phyloP scores from a whole-genome alignment of 2,797 vertebrate genomes.

The Allobates femoralis region DNA sequence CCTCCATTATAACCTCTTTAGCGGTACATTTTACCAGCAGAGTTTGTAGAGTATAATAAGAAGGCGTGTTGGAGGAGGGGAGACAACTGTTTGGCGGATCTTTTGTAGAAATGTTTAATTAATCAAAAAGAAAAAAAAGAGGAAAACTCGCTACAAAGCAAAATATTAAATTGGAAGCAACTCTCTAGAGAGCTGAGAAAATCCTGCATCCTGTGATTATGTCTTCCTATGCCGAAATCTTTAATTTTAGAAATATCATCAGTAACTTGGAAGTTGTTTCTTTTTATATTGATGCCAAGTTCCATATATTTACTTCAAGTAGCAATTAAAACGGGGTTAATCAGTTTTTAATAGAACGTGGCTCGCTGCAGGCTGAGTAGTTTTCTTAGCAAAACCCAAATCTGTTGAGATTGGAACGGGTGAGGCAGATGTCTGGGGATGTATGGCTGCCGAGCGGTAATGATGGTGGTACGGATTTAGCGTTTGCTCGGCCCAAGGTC shows the following conservation, averaged over 20 bases:
- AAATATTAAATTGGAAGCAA: slow-evolving; percentile 39
- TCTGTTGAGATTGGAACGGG: background rate
- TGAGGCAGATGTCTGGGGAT: background rate
- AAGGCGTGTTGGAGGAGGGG: slow-evolving; percentile 15
- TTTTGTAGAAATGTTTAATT: slow-evolving; percentile 23
- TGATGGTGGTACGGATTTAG: background rate
- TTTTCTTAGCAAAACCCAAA: slow-evolving; percentile 2
- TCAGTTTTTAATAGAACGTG: slow-evolving; percentile 41
- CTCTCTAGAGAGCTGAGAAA: slow-evolving; percentile 25
- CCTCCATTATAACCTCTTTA: background rate
- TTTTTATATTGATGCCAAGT: slow-evolving; percentile 38
- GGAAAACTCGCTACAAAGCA: slow-evolving; percentile 23
- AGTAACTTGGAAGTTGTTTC: slow-evolving; percentile 26
- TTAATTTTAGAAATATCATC: slow-evolving; percentile 42
- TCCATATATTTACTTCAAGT: slow-evolving; percentile 40
- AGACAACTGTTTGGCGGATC: background rate
- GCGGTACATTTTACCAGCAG: background rate
- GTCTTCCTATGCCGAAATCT: slow-evolving; percentile 29
- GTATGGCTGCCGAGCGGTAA: background rate
- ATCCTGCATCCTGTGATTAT: slow-evolving; percentile 39
- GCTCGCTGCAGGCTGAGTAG: slow-evolving; percentile 12
- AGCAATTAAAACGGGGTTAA: slow-evolving; percentile 53
- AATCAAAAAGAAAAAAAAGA: slow-evolving; percentile 27
- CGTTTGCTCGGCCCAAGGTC: background rate
- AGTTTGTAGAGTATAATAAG: background rate